Evolutionary conservation across 2,797 vertebrate species (phyloP).

Genomic region (Carcharodon carcharias): DNA sequence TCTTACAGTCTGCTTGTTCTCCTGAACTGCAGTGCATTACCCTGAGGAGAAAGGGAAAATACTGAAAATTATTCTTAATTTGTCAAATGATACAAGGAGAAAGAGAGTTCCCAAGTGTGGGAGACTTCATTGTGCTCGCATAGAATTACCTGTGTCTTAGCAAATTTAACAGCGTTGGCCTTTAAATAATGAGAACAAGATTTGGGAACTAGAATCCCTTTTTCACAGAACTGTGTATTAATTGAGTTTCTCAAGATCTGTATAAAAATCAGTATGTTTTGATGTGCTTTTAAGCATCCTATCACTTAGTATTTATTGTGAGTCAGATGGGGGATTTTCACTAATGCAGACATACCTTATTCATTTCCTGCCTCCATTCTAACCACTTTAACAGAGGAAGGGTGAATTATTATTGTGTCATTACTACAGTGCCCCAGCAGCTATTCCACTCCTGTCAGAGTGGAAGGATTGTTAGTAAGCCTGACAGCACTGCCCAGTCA

Average conservation of each 20-base stretch:
- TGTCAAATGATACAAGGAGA: not conserved
- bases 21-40: not conserved
- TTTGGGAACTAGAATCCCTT: not conserved
- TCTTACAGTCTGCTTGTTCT: not conserved
- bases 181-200: not conserved
- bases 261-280: not conserved
- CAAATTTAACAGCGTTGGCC: not conserved
- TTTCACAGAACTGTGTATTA: not conserved
- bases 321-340: not conserved
- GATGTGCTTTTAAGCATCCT: not conserved
- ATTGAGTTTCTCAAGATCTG: not conserved
- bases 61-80: not conserved
- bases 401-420: not conserved
- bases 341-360: not conserved
- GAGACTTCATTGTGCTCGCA: not conserved
- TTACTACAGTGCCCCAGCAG: no score
- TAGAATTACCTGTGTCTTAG: not conserved
- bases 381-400: not conserved
- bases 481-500: not conserved
- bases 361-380: not conserved
- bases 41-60: not conserved
- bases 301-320: not conserved
- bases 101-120: not conserved
- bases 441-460: not conserved
- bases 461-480: not conserved